phyloP scores from a whole-genome alignment of 1,140 invertebrate species.

The Capitella teleta region DNA sequence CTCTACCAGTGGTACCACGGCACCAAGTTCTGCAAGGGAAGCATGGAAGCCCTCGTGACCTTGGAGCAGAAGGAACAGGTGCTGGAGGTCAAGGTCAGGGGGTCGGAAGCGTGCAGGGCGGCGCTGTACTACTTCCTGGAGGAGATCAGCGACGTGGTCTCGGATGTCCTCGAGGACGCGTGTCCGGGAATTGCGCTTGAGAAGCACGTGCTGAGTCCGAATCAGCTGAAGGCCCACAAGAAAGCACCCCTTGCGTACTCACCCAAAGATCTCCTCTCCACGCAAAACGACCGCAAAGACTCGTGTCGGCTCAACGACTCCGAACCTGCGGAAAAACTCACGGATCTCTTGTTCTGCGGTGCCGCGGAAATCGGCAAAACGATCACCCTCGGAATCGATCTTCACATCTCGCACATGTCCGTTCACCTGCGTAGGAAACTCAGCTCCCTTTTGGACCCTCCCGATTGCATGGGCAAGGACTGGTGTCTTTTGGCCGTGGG shows the following conservation, averaged over 20 bases:
- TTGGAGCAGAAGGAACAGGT: slow-evolving; percentile 49
- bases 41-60: slow-evolving; percentile 61
- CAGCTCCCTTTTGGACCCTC: slow-evolving; percentile 59
- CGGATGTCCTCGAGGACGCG: slow-evolving; percentile 53
- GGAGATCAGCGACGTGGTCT: slow-evolving; percentile 59
- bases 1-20: slow-evolving; percentile 70
- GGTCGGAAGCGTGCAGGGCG: slow-evolving; percentile 43
- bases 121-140: slow-evolving; percentile 59
- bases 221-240: slow-evolving; percentile 47
- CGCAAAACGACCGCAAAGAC: slow-evolving; percentile 42
- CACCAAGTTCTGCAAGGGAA: slow-evolving; percentile 62
- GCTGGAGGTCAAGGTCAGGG: slow-evolving; percentile 59
- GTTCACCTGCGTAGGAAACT: slow-evolving; percentile 43
- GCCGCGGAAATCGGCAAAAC: slow-evolving; percentile 41
- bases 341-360: slow-evolving; percentile 59
- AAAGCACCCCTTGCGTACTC: slow-evolving; percentile 51
- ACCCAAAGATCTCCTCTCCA: slow-evolving; percentile 50
- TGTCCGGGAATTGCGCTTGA: slow-evolving; percentile 58
- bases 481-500: slow-evolving; percentile 71
- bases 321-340: slow-evolving; percentile 52
- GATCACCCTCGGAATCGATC: slow-evolving; percentile 43
- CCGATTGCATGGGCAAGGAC: slow-evolving; percentile 65
- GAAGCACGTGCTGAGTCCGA: slow-evolving; percentile 53
- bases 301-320: slow-evolving; percentile 42
- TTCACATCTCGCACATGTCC: slow-evolving; percentile 46